Evolutionary conservation across 2,113 vertebrate genomes (phyloP).

Genomic region (rat (Rattus norvegicus)): GRCr8 NC_086022.1:18248001-18248500

Average conservation of each 20-base stretch:
- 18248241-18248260: background rate
- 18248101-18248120: background rate
- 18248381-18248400: constrained; percentile 63
- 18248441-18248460: constrained; percentile 71
- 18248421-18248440: constrained; percentile 74
- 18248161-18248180: background rate
- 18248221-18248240: background rate
- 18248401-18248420: constrained; percentile 55
- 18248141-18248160: background rate
- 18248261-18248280: background rate
- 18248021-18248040: background rate
- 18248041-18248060: background rate
- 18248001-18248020: background rate
- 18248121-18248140: background rate
- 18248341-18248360: background rate
- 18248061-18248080: background rate
- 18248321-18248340: background rate
- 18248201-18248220: background rate
- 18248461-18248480: constrained; percentile 75
- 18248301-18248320: background rate
- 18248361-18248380: constrained; percentile 60
- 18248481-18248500: constrained; percentile 52
- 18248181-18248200: background rate
- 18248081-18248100: background rate
- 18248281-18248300: background rate